Base-by-base conservation (phyloP, 53 echinoderm and acorn worm species). In the Apostichopus leukothele region DNA sequence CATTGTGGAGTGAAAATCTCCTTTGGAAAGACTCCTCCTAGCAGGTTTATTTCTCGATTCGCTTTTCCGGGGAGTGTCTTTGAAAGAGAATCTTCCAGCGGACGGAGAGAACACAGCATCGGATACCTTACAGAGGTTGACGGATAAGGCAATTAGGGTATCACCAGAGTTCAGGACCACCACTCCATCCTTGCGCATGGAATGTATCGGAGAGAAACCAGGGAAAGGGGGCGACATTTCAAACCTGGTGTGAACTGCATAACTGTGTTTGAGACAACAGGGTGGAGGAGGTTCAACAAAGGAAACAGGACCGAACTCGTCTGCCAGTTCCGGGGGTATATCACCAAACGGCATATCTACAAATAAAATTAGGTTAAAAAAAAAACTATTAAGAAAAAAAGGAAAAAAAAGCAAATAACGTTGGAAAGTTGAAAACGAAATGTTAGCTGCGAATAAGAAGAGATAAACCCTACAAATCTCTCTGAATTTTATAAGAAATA, bases 141-240 rank as follows among this genome's bases (percentile, higher is more conserved):
- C 92, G 5, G 91, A 91, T 10, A 93, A 86, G 67, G 96, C 96
- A 52, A 96, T 96, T 51, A 96, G 71, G 52, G 96, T 92, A 73
- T 98, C 94, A 39, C 98, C 98, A 68, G 98, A 96, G 88, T 96
- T 98, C 25, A 98, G 88, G 9, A 98, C 93, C 67, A 91, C 94
- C 57, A 98, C 88, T 53, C 95, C 98, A 87, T 98, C 98, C 78
- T 94, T 98, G n/a, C 92, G 90, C 79, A 98, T 92, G 93, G 96
- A 96, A 88, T 95, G 95, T 79, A 96, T 98, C 0, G 98, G 98
- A 21, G 98, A 95, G 85, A 98, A 96, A 74, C 94, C 93, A 16
- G 98, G 98, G 66, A 94, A 98, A 67, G 98, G 98, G 21, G 98
- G 98, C 23, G 98, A 93, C 76, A 98, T 94, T 88, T 98, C 98